Evolutionary conservation across 92 coral and sea anemone species (phyloP).

Genomic region (Plumapathes pennacea): DNA sequence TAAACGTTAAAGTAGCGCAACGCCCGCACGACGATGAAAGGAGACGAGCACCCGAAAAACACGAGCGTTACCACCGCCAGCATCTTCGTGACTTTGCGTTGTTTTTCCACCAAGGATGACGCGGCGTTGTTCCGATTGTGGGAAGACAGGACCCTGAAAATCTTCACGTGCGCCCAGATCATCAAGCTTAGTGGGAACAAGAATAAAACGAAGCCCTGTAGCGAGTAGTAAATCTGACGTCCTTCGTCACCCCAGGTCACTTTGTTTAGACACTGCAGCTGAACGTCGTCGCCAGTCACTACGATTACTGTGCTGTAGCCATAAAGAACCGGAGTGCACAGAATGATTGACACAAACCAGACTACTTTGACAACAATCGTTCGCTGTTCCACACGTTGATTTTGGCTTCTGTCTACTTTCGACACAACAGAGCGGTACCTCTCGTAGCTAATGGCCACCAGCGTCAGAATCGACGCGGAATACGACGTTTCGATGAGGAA

Average conservation of each 20-base stretch:
- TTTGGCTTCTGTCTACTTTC: constrained; percentile 59
- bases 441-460: constrained; percentile 83
- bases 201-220: constrained; percentile 70
- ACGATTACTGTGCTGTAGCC: constrained; percentile 70
- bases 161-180: constrained; percentile 82
- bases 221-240: constrained; percentile 65
- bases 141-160: constrained; percentile 53
- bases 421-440: constrained; percentile 70
- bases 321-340: constrained; percentile 70
- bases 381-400: constrained; percentile 63
- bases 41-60: constrained; percentile 82
- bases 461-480: constrained; percentile 72
- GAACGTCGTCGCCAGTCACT: constrained; percentile 19
- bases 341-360: constrained; percentile 60
- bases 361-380: constrained; percentile 63
- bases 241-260: constrained; percentile 76
- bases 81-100: constrained; percentile 84
- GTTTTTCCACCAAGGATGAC: constrained; percentile 49
- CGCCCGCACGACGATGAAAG: constrained; percentile 71
- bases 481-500: constrained; percentile 73
- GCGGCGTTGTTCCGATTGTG: constrained; percentile 45
- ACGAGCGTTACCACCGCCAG: constrained; percentile 75
- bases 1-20: constrained; percentile 63
- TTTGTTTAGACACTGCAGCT: constrained; percentile 55
- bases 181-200: constrained; percentile 66